phyloP scores from a whole-genome alignment of 2,888 invertebrate genomes.

The Oasisia sp. region DNA sequence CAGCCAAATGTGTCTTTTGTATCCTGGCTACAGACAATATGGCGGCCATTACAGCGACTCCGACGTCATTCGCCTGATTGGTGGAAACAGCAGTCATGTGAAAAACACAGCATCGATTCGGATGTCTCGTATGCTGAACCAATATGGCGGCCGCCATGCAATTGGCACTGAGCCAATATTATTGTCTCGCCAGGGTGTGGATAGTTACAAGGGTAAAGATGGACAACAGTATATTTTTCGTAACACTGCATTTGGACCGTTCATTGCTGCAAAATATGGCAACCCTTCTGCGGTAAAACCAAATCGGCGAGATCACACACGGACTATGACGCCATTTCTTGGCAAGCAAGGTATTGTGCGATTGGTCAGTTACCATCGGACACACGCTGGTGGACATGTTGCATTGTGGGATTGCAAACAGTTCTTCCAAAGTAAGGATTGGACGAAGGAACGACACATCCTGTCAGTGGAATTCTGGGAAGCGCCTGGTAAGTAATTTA shows the following conservation, averaged over 20 bases:
- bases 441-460: conserved; percentile 55
- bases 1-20: conserved; percentile 49
- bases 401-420: conserved; percentile 64
- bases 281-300: conserved; percentile 55
- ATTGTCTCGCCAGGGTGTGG: conserved; percentile 56
- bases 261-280: conserved; percentile 60
- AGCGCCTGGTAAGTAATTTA: conserved; percentile 54
- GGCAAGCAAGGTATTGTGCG: conserved; percentile 60
- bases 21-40: conserved; percentile 59
- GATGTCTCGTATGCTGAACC: conserved; percentile 57
- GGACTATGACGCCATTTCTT: conserved; percentile 55
- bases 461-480: conserved; percentile 64
- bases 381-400: conserved; percentile 59
- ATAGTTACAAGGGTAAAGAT: conserved; percentile 52
- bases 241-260: conserved; percentile 62
- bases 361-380: conserved; percentile 58
- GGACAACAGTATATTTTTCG: conserved; percentile 58
- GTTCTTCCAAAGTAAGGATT: conserved; percentile 60
- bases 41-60: conserved; percentile 55
- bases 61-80: conserved; percentile 50
- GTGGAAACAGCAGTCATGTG: conserved; percentile 37
- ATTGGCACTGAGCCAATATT: conserved; percentile 54
- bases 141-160: conserved; percentile 56
- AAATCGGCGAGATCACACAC: conserved; percentile 44
- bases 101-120: conserved; percentile 61